Conservation (phyloP, 2,888 invertebrate genomes). For the Idaea dimidiata region DNA sequence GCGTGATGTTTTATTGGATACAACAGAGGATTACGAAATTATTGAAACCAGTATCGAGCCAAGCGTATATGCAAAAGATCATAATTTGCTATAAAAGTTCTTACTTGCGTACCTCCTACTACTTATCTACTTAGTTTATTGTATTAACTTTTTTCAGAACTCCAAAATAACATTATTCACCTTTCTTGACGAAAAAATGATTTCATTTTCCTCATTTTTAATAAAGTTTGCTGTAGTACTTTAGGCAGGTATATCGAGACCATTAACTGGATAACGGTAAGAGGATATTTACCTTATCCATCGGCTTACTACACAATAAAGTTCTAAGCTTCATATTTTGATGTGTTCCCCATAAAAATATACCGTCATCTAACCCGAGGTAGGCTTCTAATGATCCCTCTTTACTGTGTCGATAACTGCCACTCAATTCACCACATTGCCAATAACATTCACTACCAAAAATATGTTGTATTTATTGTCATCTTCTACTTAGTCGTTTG, state of each 20-base stretch:
- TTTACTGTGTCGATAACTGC: constrained; percentile 47
- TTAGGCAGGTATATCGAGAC: neutral
- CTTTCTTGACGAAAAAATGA: neutral
- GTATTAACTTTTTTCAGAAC: neutral
- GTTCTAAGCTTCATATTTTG: constrained; percentile 28
- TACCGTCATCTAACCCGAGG: constrained; percentile 39
- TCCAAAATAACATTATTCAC: neutral
- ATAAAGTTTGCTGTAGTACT: neutral
- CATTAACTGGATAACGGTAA: constrained; percentile 1
- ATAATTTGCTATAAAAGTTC: too few relatives aligned
- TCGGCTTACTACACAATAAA: constrained; percentile 11
- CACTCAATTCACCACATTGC: constrained; percentile 42
- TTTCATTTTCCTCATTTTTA: neutral
- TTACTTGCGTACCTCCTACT: too few relatives aligned
- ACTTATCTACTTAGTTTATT: neutral
- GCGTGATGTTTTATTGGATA: constrained; percentile 1
- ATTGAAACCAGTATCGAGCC: neutral
- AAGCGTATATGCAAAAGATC: neutral
- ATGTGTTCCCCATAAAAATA: constrained; percentile 43
- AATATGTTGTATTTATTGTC: neutral
- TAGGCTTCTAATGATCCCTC: constrained; percentile 40
- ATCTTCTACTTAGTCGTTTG: neutral
- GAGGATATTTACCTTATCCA: neutral
- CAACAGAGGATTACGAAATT: neutral
- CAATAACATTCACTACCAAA: constrained; percentile 28